Conservation (phyloP, 2,797 vertebrate genomes). For the Silurus aristotelis region DNA sequence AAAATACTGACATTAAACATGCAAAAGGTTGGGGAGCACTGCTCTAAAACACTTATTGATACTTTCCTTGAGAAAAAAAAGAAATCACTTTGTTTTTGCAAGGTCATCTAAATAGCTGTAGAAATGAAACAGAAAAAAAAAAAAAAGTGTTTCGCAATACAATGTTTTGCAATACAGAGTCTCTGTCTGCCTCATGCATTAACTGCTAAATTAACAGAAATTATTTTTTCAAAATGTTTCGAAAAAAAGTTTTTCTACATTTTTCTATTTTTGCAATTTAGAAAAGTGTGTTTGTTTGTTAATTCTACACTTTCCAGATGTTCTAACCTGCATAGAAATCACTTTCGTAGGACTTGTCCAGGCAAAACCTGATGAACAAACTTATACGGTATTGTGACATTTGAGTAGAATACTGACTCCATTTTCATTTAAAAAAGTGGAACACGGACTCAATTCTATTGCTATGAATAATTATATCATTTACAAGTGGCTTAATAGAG, state of each 20-base stretch:
- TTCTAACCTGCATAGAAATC: neutral
- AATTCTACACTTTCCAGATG: neutral
- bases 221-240: neutral
- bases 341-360: neutral
- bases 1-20: neutral
- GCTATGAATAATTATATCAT: conserved; percentile 31
- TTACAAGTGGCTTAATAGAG: conserved; percentile 37
- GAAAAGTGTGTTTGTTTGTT: neutral
- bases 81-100: neutral
- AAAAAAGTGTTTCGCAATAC: too few species aligned
- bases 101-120: neutral
- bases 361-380: neutral
- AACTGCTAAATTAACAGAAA: neutral
- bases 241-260: neutral
- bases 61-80: neutral
- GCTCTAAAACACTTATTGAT: neutral
- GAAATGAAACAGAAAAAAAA: too few species aligned
- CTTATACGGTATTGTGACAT: neutral
- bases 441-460: conserved; percentile 8
- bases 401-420: too few species aligned
- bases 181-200: too few species aligned
- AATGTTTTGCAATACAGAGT: too few species aligned
- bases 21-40: too few species aligned
- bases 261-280: neutral
- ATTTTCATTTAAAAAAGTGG: neutral